Evolutionary conservation across 1,140 invertebrate genomes (phyloP), one percentile per base, ranked within the genome.

Genomic region (Vanessa atalanta): DNA sequence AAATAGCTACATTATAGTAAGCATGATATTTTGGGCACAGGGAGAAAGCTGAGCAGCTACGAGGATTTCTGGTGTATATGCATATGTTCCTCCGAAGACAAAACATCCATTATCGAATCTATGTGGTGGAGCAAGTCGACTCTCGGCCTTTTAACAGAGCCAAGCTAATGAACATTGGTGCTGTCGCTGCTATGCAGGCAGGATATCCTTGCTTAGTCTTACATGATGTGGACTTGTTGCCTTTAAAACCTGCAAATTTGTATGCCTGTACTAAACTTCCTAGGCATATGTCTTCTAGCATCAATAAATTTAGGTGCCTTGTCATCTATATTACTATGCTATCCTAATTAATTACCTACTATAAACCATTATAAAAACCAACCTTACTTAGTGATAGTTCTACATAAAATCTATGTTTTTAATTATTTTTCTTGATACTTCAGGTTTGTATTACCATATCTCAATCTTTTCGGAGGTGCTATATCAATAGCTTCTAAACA

Each of bases 221-320:
- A 82, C 98, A 99, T 91, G 98, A 99, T 88, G 97, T 99, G 55
- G 98, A 99, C 93, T 91, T 99, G 20, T 94, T 99, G 70, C 98
- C 98, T 13, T 94, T 99, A 78, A 97, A 97, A 91, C 95, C 95
- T 70, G 95, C 96, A 4, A 99, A 99, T 93, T 94, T 99, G 63
- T 99, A 99, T 93, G 96, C 96, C 15, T 99, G 99, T 88, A 96
- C 97, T 2, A 94, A 95, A 76, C 94, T 95, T 76, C 98, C 98
- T 0, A 94, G 98, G 51, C 98, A 99, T 85, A 97, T 99, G 96
- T 98, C 97, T 64, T 97, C 97, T 0, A 97, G 97, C 77, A 95
- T 99, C 26, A 97, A 99, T 93, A 96, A 96, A 77, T 98, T 98
- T 88, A 94, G 93, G 93, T 94, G 78, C 71, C 71, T 73, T 73